phyloP scores from a whole-genome alignment of 2,113 vertebrate species.

The Actenoides lindsayi region DNA sequence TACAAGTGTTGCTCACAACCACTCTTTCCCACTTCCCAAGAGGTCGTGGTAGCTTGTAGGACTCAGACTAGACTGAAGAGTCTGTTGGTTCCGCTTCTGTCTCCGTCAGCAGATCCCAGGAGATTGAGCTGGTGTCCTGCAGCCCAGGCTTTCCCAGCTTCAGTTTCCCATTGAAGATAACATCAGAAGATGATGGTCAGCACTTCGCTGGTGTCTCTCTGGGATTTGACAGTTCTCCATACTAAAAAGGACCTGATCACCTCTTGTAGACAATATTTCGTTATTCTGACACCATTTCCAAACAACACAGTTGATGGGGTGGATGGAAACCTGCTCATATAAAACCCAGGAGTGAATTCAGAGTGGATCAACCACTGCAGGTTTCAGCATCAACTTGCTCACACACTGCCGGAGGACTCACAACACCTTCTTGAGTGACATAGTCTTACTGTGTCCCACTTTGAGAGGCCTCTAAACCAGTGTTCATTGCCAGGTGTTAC shows the following conservation, averaged over 20 bases:
- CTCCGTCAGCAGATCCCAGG: neutral
- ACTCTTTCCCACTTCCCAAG: neutral
- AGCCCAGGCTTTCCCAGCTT: neutral
- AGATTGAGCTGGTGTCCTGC: neutral
- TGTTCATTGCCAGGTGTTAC: neutral
- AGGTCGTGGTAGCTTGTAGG: neutral
- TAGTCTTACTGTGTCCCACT: neutral
- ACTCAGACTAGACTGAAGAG: neutral
- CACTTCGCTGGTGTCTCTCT: neutral
- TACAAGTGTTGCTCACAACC: neutral
- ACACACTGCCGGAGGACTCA: neutral
- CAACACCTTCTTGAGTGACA: neutral
- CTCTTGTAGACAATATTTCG: neutral
- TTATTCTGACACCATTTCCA: neutral
- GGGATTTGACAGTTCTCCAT: neutral
- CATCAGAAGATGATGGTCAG: neutral
- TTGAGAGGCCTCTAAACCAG: neutral
- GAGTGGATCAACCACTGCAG: neutral
- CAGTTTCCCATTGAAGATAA: neutral
- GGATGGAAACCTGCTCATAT: neutral
- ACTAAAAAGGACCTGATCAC: neutral
- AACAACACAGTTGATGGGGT: too few species aligned
- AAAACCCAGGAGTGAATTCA: neutral
- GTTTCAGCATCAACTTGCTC: neutral
- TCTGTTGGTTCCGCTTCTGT: neutral